Conservation (phyloP, 2,113 vertebrate species). For the Vulpes vulpes region DNA sequence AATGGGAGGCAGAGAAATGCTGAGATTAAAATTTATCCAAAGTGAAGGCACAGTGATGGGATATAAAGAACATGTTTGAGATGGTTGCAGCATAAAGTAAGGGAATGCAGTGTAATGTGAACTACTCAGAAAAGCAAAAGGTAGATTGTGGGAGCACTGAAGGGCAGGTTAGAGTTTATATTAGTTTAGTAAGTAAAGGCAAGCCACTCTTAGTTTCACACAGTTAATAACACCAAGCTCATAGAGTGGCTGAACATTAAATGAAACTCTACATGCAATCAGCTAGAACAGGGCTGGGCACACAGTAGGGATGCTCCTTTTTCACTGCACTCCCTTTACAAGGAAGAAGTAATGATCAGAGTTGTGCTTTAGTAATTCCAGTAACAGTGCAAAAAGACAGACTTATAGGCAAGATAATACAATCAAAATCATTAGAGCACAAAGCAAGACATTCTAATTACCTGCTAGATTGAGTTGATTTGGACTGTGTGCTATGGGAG, state of each 20-base stretch:
- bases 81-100: neutral
- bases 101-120: neutral
- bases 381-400: conserved; percentile 24
- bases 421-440: conserved; percentile 33
- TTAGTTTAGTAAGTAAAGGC: conserved; percentile 30
- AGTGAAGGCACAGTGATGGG: neutral
- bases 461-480: neutral
- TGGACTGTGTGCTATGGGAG: neutral
- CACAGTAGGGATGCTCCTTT: neutral
- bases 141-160: neutral
- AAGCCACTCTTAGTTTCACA: neutral
- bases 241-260: neutral
- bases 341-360: neutral
- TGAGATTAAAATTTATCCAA: neutral
- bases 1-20: neutral
- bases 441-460: conserved; percentile 34
- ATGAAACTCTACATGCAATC: neutral
- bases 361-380: conserved; percentile 7
- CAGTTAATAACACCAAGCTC: neutral
- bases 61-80: neutral
- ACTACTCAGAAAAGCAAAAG: neutral
- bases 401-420: conserved; percentile 19
- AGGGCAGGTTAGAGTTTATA: neutral
- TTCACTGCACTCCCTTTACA: neutral
- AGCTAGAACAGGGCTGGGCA: neutral